Conservation (phyloP, 2,888 invertebrate genomes). For the Hydrotaea cyrtoneurina region DNA sequence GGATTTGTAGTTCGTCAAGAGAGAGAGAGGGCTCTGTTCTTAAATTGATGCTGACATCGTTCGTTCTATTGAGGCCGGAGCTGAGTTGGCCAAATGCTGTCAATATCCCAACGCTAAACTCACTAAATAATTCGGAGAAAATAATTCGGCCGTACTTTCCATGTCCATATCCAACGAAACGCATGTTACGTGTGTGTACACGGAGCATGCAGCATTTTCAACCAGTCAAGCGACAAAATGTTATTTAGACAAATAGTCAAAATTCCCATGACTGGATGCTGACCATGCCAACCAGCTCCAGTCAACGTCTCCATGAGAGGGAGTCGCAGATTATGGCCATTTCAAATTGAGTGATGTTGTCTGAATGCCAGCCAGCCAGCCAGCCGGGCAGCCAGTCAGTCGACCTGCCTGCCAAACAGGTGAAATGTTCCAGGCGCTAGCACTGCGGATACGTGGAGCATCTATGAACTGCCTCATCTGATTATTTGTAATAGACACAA, state of each 20-base stretch:
- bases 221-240: slow-evolving; percentile 45
- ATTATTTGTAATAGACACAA: slow-evolving; percentile 31
- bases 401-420: slow-evolving; percentile 1
- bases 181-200: not conserved
- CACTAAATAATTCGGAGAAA: not conserved
- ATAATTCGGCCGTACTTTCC: not conserved
- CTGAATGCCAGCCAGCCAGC: not conserved
- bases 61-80: too few species aligned
- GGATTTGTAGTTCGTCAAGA: too few species aligned
- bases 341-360: slow-evolving; percentile 5
- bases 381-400: not conserved
- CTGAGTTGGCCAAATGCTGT: too few species aligned
- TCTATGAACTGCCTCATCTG: slow-evolving; percentile 24
- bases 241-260: slow-evolving; percentile 59
- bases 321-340: slow-evolving; percentile 28
- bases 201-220: not conserved
- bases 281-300: too few species aligned
- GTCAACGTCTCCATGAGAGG: slow-evolving; percentile 2
- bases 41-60: too few species aligned
- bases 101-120: too few species aligned
- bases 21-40: too few species aligned
- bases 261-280: slow-evolving; percentile 27
- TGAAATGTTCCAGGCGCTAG: not conserved
- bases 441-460: not conserved
- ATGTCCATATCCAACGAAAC: not conserved